phyloP scores from a whole-genome alignment of 2,797 vertebrate genomes.

The Percopsis omiscomaycus region DNA sequence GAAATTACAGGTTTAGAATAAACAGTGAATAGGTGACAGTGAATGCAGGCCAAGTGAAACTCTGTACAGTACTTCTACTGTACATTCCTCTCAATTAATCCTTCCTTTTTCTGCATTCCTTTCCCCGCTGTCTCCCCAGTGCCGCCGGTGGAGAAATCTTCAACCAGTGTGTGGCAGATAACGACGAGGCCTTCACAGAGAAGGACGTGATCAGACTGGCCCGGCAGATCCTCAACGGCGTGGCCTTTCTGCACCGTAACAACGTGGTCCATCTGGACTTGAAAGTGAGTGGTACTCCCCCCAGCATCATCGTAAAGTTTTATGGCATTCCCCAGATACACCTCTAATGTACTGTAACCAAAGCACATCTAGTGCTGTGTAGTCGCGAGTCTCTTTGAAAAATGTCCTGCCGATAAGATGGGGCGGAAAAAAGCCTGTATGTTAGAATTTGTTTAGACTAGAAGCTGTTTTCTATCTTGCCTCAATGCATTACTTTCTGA shows the following conservation, averaged over 20 bases:
- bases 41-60: constrained; percentile 41
- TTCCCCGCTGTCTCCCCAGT: constrained; percentile 61
- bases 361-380: neutral
- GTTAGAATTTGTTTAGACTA: no score
- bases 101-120: constrained; percentile 34
- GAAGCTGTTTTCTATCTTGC: no score
- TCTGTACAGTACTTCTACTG: neutral
- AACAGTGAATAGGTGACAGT: constrained; percentile 34
- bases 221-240: constrained; percentile 80
- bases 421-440: no score
- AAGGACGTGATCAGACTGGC: constrained; percentile 81
- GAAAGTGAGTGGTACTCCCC: constrained; percentile 69
- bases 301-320: constrained; percentile 12
- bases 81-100: constrained; percentile 23
- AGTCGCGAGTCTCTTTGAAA: no score
- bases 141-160: constrained; percentile 86
- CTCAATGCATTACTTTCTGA: no score
- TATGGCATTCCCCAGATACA: constrained; percentile 36
- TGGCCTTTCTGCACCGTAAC: constrained; percentile 80
- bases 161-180: constrained; percentile 82
- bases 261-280: constrained; percentile 84
- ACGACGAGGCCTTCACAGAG: constrained; percentile 84
- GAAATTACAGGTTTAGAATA: constrained; percentile 29
- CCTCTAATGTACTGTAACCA: constrained; percentile 61
- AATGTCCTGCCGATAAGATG: no score